Percentiles rank a stretch among this genome's conserved stretches.
These are phyloP conservation scores for Manis crassicaudata DNA, from an alignment of 2,797 vertebrate species.

Conservation along the genomic window DNA sequence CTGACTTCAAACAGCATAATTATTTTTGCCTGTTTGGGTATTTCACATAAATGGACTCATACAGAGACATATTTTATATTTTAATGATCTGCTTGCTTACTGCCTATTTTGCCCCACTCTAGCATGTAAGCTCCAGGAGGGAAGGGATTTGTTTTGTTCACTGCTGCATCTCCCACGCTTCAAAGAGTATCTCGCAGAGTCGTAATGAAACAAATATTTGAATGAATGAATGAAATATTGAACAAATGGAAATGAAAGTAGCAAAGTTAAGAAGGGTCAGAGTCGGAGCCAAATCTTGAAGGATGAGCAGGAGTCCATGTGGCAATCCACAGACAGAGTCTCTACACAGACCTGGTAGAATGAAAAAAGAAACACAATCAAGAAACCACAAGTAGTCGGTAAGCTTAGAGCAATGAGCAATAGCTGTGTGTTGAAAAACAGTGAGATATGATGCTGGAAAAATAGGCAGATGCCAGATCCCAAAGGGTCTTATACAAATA, in stretches of 20 bases:
- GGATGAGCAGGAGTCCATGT: not conserved
- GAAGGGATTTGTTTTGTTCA: not conserved
- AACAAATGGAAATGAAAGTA: constrained; percentile 8
- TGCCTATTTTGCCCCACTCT: not conserved
- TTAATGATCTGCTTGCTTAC: constrained; percentile 2
- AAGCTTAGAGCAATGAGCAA: not conserved
- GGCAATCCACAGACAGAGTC: not conserved
- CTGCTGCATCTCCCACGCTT: not conserved
- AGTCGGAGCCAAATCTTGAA: not conserved
- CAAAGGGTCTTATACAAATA: not conserved
- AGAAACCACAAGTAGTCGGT: not conserved
- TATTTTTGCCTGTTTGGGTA: not conserved
- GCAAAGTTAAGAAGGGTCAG: constrained; percentile 1
- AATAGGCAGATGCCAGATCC: not conserved
- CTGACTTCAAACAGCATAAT: not conserved
- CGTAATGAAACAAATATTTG: not conserved
- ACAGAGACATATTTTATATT: not conserved
- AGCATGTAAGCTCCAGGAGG: not conserved
- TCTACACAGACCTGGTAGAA: not conserved
- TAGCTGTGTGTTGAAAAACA: not conserved
- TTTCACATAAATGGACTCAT: not conserved
- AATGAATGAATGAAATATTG: constrained; percentile 32
- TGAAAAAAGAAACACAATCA: not conserved
- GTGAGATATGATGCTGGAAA: not conserved
- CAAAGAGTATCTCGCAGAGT: not conserved